Percentiles rank a stretch among this genome's conserved stretches.
Evolutionary conservation across 2,797 vertebrate species (phyloP).

Genomic region (Ambastaia sidthimunki): DNA sequence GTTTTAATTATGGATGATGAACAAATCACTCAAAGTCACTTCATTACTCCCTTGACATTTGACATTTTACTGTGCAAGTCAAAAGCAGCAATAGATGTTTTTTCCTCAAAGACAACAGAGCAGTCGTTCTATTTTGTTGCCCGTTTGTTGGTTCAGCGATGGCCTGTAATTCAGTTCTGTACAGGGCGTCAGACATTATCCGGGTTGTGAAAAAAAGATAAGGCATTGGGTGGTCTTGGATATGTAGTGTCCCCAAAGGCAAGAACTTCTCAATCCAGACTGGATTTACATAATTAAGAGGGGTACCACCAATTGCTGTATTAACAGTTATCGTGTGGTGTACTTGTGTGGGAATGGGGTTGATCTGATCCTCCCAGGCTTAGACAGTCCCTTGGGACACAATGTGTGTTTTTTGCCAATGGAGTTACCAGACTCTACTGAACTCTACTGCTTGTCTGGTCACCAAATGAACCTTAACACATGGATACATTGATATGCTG

Average conservation of each 20-base stretch:
- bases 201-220: background rate
- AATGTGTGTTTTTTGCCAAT: slow-evolving; percentile 13
- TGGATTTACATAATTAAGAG: background rate
- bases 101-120: slow-evolving; percentile 4
- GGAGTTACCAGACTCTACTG: slow-evolving; percentile 18
- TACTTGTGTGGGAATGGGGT: background rate
- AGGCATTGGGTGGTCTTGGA: background rate
- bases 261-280: slow-evolving; percentile 2
- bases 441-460: slow-evolving; percentile 32
- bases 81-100: slow-evolving; percentile 1
- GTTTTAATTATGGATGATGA: background rate
- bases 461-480: slow-evolving; percentile 22
- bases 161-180: background rate
- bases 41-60: slow-evolving; percentile 8
- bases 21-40: slow-evolving; percentile 8
- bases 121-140: background rate
- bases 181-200: background rate
- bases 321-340: background rate
- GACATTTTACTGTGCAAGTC: slow-evolving; percentile 10
- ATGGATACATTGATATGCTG: slow-evolving; percentile 50
- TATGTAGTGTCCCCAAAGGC: background rate
- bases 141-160: background rate
- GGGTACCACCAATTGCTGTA: background rate
- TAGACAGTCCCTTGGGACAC: slow-evolving; percentile 6
- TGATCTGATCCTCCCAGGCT: background rate